These are phyloP conservation scores for Hystrix cristata DNA, from an alignment of 2,113 vertebrate species.

Conservation along the genomic window DNA sequence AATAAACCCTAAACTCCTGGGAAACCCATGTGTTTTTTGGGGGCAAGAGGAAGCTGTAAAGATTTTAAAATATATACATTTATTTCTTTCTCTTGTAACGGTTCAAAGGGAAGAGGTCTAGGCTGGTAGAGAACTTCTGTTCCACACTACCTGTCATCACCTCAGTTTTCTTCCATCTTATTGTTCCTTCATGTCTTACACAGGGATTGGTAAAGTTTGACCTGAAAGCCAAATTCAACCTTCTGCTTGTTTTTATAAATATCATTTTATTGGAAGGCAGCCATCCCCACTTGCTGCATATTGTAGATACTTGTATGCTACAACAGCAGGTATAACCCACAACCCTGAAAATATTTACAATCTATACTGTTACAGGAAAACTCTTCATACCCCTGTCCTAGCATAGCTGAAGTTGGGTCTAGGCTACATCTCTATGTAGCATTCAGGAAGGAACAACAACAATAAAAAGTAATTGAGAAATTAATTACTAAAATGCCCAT, in stretches of 20 bases:
- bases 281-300: not conserved
- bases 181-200: not conserved
- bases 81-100: not conserved
- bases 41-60: not conserved
- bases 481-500: not conserved
- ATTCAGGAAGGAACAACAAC: not conserved
- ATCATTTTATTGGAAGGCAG: slow-evolving; percentile 39
- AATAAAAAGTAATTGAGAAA: not conserved
- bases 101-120: not conserved
- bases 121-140: not conserved
- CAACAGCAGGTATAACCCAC: not conserved
- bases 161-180: not conserved
- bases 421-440: not conserved
- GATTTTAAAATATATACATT: not conserved
- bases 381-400: not conserved
- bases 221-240: not conserved
- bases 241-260: slow-evolving; percentile 8
- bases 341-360: not conserved
- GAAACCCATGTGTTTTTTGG: not conserved
- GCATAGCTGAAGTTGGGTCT: not conserved
- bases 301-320: not conserved
- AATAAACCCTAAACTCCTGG: not conserved
- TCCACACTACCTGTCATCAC: not conserved
- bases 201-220: not conserved
- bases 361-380: not conserved